These are phyloP conservation scores for Dromius quadrimaculatus DNA, from an alignment of 2,888 invertebrate species.

Conservation along the genomic window DNA sequence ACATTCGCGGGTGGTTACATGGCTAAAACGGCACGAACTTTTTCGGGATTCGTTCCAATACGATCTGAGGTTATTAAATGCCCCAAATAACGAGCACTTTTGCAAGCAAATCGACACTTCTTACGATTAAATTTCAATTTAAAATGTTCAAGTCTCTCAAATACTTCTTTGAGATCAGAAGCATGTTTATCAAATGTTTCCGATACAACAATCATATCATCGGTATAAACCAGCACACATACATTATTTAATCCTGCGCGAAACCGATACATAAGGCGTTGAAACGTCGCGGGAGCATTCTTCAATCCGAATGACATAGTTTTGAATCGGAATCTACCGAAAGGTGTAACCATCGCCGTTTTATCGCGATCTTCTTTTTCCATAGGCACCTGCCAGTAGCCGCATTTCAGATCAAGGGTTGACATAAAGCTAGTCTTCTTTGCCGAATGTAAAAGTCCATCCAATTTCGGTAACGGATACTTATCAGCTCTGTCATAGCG, in stretches of 20 bases:
- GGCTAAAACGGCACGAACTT: slow-evolving; percentile 3
- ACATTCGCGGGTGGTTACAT: slow-evolving; percentile 3
- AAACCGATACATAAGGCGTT: slow-evolving; percentile 52
- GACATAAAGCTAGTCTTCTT: slow-evolving; percentile 46
- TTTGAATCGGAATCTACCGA: slow-evolving; percentile 40
- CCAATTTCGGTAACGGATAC: slow-evolving; percentile 58
- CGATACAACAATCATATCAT: slow-evolving; percentile 52
- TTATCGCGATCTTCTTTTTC: slow-evolving; percentile 4
- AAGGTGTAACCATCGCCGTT: slow-evolving; percentile 14
- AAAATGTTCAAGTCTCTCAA: slow-evolving; percentile 47
- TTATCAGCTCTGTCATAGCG: slow-evolving; percentile 57
- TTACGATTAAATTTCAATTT: slow-evolving; percentile 41
- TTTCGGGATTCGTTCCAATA: slow-evolving; percentile 14
- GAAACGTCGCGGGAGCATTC: slow-evolving; percentile 52
- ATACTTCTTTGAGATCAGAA: slow-evolving; percentile 51
- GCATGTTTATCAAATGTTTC: slow-evolving; percentile 36
- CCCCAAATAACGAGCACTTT: slow-evolving; percentile 14
- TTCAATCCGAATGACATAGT: slow-evolving; percentile 52
- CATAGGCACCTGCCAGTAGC: neutral
- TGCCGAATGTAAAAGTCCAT: slow-evolving; percentile 45
- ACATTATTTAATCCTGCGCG: slow-evolving; percentile 46
- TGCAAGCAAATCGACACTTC: slow-evolving; percentile 15
- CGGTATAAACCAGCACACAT: slow-evolving; percentile 46
- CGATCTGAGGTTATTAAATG: slow-evolving; percentile 7
- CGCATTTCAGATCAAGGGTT: slow-evolving; percentile 1